These are phyloP conservation scores for Mesembrinibis cayennensis DNA, from an alignment of 2,113 vertebrate genomes.

Conservation along the genomic window DNA sequence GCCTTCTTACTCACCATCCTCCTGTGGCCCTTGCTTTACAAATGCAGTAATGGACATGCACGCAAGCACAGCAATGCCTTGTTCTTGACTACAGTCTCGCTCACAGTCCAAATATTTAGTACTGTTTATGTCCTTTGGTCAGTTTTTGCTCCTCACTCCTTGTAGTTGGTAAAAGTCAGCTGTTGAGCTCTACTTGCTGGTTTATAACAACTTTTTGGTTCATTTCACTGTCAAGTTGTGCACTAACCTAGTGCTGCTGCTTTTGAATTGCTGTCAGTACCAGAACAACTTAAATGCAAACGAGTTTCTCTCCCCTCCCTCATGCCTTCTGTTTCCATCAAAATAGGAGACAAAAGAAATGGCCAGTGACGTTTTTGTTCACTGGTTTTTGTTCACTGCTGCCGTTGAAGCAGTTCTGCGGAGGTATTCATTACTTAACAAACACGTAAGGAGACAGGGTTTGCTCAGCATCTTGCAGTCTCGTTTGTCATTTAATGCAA, in stretches of 20 bases:
- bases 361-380: background rate
- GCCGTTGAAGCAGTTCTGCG: background rate
- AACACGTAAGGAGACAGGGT: background rate
- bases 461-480: background rate
- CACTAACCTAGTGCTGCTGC: background rate
- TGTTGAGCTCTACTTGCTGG: background rate
- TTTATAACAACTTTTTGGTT: background rate
- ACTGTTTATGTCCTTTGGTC: background rate
- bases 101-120: background rate
- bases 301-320: background rate
- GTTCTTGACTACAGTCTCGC: background rate
- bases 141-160: background rate
- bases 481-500: constrained; percentile 9
- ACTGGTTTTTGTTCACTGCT: background rate
- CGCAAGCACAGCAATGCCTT: background rate
- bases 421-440: background rate
- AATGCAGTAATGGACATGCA: background rate
- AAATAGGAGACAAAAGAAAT: constrained; percentile 8
- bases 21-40: background rate
- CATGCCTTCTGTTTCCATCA: constrained; percentile 9
- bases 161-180: background rate
- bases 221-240: background rate
- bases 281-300: background rate
- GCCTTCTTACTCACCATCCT: background rate
- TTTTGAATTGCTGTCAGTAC: background rate